Evolutionary conservation across 1,140 invertebrate genomes (phyloP).

Genomic region (Heliconius himera): DNA sequence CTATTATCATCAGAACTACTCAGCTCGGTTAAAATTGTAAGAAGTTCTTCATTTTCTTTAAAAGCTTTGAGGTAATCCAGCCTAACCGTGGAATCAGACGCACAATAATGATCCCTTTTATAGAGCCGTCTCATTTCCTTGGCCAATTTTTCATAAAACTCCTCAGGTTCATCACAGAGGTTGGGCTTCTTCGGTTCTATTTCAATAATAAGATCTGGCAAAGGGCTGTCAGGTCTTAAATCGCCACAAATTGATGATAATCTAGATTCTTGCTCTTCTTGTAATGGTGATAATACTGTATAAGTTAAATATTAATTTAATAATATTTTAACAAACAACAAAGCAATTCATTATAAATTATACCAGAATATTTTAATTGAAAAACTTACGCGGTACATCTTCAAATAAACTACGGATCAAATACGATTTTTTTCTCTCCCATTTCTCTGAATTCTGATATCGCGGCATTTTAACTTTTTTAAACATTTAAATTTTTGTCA

Average conservation of each 20-base stretch:
- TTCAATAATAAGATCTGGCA: not conserved
- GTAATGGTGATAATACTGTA: not conserved
- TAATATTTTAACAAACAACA: not conserved
- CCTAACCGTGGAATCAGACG: not conserved
- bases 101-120: not conserved
- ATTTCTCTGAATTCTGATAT: not conserved
- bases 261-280: not conserved
- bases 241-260: not conserved
- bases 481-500: not conserved
- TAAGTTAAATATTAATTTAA: not conserved
- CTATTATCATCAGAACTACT: no score
- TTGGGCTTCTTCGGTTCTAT: not conserved
- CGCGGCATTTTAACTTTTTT: not conserved
- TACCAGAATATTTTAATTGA: not conserved
- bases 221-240: not conserved
- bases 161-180: not conserved
- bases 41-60: not conserved
- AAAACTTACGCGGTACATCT: not conserved
- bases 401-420: conserved; percentile 6
- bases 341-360: not conserved
- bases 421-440: not conserved
- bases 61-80: not conserved
- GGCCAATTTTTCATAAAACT: not conserved
- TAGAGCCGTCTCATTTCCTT: not conserved
- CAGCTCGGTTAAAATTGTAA: no score